Percentiles rank a stretch among this genome's conserved stretches.
Evolutionary conservation across 2,797 vertebrate genomes (phyloP).

Genomic region (Odontamblyopus rebecca): DNA sequence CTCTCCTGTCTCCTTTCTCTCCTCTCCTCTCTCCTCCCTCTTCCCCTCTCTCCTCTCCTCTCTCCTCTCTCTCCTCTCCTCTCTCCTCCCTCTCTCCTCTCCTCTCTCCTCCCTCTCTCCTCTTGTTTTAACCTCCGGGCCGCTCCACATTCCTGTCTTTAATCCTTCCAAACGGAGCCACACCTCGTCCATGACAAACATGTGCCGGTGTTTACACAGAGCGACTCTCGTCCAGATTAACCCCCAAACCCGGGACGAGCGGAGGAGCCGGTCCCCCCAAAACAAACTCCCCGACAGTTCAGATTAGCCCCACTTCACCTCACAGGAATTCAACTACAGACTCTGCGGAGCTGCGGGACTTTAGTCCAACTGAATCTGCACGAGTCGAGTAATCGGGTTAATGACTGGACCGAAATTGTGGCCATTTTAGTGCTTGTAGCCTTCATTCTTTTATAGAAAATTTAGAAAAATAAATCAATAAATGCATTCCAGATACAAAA

Average conservation of each 20-base stretch:
- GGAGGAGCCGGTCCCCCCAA: neutral
- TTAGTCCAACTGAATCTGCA: too few relatives aligned
- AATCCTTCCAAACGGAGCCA: conserved; percentile 72
- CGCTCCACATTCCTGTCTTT: conserved; percentile 71
- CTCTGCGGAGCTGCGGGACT: too few relatives aligned
- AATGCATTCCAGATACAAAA: too few relatives aligned
- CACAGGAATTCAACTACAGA: neutral
- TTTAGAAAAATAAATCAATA: too few relatives aligned
- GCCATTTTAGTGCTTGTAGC: too few relatives aligned
- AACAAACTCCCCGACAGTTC: neutral
- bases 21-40: too few relatives aligned
- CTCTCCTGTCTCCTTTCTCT: too few relatives aligned
- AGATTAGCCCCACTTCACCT: neutral
- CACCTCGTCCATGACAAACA: conserved; percentile 67
- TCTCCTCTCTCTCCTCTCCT: neutral
- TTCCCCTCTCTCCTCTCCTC: neutral
- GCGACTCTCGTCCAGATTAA: neutral
- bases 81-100: conserved; percentile 2
- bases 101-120: conserved; percentile 22
- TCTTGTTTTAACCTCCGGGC: conserved; percentile 60
- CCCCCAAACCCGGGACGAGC: neutral
- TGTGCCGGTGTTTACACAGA: conserved; percentile 60
- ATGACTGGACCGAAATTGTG: too few relatives aligned
- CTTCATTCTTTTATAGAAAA: too few relatives aligned
- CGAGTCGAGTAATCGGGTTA: too few relatives aligned